Conservation (phyloP, 2,888 invertebrate genomes). For the Leptinotarsa juncta region DNA sequence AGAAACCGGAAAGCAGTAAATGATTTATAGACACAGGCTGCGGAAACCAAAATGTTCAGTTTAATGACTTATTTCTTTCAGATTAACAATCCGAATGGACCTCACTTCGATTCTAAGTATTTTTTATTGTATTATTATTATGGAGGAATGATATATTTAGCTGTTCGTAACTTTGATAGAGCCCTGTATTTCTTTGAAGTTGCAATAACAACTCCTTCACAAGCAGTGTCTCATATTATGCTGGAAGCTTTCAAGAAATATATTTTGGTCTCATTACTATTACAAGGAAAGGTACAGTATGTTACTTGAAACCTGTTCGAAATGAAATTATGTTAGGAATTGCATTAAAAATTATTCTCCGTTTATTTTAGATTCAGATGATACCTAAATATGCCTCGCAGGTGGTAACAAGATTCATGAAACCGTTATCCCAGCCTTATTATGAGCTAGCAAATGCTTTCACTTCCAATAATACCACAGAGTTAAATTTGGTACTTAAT, state of each 20-base stretch:
- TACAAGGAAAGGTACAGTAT: conserved; percentile 84
- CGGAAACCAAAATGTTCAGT: too few species aligned
- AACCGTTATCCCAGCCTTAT: conserved; percentile 87
- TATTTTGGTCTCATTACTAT: conserved; percentile 89
- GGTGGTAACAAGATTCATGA: conserved; percentile 86
- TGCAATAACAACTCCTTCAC: conserved; percentile 93
- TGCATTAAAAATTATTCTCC: too few species aligned
- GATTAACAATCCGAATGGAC: conserved; percentile 68
- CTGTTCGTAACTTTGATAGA: conserved; percentile 91
- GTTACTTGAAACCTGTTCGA: conserved; percentile 25
- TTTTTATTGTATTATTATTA: conserved; percentile 96
- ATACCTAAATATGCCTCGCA: conserved; percentile 94
- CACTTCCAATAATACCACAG: conserved; percentile 77
- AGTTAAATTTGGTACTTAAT: conserved; percentile 75
- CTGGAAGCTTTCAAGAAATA: conserved; percentile 97
- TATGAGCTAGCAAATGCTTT: conserved; percentile 90
- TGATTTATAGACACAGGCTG: too few species aligned
- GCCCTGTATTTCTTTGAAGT: conserved; percentile 97
- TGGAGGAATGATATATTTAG: conserved; percentile 97
- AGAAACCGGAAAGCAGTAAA: too few species aligned
- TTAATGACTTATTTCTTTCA: conserved; percentile 43
- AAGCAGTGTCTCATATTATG: conserved; percentile 96
- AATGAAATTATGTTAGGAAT: too few species aligned
- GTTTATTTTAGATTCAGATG: conserved; percentile 65
- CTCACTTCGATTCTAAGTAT: conserved; percentile 87